Evolutionary conservation across 1,140 invertebrate genomes (phyloP).

Genomic region (Euura saliciscinereae): DNA sequence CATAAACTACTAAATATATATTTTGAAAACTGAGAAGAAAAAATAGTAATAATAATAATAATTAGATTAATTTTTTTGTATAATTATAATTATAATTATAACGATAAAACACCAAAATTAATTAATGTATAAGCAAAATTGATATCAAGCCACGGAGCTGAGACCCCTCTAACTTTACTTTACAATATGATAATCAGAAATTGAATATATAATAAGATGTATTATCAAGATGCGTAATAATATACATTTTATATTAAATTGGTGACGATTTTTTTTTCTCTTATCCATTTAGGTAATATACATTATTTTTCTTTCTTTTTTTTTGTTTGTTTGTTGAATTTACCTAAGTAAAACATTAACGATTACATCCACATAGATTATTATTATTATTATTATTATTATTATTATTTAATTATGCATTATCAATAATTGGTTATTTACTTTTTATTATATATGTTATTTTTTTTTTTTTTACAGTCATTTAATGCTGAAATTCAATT

Average conservation of each 20-base stretch:
- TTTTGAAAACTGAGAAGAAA: neutral
- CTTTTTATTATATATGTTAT: too few relatives aligned
- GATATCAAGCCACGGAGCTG: neutral
- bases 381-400: neutral
- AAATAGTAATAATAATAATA: neutral
- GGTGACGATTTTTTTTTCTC: neutral
- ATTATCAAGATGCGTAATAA: neutral
- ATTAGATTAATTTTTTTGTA: too few relatives aligned
- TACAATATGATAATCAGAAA: neutral
- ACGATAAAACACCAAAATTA: neutral
- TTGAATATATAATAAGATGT: neutral
- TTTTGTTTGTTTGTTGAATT: neutral
- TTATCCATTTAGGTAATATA: neutral
- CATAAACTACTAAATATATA: neutral
- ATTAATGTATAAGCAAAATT: neutral
- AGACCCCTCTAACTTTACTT: neutral
- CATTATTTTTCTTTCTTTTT: neutral
- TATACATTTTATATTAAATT: constrained; percentile 1
- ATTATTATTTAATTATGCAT: too few relatives aligned
- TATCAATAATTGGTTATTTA: too few relatives aligned
- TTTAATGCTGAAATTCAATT: constrained; percentile 1
- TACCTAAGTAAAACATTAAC: constrained; percentile 6
- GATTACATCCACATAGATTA: neutral
- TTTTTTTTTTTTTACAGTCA: neutral
- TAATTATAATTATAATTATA: too few relatives aligned